phyloP scores from a whole-genome alignment of 1,140 invertebrate genomes.

The Lamellibrachia luymesi region DNA sequence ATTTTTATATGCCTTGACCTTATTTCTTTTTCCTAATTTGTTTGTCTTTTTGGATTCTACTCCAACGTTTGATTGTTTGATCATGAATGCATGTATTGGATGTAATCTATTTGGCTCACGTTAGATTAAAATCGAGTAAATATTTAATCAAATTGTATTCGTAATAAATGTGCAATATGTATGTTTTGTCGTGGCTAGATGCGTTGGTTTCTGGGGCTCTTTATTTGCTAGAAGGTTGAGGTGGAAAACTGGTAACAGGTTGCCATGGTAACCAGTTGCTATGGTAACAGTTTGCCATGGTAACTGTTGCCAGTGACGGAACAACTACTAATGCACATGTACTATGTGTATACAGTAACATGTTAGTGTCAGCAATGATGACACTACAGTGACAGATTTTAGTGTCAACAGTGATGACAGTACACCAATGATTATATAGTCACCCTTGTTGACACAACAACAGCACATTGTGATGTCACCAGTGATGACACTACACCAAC shows the following conservation, averaged over 20 bases:
- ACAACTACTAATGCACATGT: not conserved
- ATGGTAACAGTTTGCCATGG: not conserved
- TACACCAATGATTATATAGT: not conserved
- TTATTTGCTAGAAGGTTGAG: not conserved
- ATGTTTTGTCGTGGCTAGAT: not conserved
- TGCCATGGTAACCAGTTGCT: not conserved
- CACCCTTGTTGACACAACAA: not conserved
- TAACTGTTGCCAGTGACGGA: not conserved
- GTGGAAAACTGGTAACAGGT: not conserved
- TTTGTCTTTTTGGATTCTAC: not conserved
- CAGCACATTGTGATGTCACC: not conserved
- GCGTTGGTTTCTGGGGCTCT: not conserved
- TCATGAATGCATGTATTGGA: not conserved
- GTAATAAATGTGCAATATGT: slow-evolving; percentile 1
- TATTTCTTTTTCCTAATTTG: slow-evolving; percentile 6
- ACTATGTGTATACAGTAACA: not conserved
- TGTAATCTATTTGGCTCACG: not conserved
- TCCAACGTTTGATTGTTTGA: not conserved
- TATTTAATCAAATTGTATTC: not conserved
- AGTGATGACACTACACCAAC: not conserved
- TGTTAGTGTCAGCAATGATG: not conserved
- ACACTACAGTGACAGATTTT: not conserved
- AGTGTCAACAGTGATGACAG: not conserved
- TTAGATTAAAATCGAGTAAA: not conserved
- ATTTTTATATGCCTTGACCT: not conserved